Percentiles rank a stretch among this genome's conserved stretches.
Evolutionary conservation across 2,888 invertebrate species (phyloP).

Genomic region (Podotricha telesiphe): DNA sequence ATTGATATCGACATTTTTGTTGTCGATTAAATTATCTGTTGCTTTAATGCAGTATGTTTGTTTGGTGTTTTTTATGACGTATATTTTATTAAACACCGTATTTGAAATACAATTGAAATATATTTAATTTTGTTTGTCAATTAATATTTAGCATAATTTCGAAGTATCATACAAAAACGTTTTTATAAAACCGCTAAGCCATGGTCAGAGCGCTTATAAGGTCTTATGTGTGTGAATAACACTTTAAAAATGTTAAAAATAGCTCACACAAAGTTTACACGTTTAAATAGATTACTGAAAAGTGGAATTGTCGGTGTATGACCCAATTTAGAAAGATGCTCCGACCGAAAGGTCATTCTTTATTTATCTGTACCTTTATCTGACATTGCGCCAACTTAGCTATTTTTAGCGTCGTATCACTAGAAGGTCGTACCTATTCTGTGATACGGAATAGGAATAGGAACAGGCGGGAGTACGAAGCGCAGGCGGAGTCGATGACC

Average conservation of each 20-base stretch:
- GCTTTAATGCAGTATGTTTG: slow-evolving; percentile 12
- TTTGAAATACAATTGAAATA: not conserved
- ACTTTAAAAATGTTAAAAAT: too few relatives aligned
- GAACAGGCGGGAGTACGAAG: slow-evolving; percentile 56
- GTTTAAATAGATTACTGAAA: not conserved
- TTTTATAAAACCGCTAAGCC: too few relatives aligned
- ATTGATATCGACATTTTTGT: not conserved
- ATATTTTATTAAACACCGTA: slow-evolving; percentile 3
- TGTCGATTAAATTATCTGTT: slow-evolving; percentile 1
- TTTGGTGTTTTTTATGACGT: slow-evolving; percentile 8
- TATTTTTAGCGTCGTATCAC: slow-evolving; percentile 45
- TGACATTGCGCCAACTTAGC: slow-evolving; percentile 34
- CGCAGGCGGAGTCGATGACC: slow-evolving; percentile 79
- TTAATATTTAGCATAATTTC: not conserved
- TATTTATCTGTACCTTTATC: slow-evolving; percentile 30
- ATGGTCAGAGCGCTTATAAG: too few relatives aligned
- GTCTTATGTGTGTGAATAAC: too few relatives aligned
- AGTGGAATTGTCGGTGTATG: slow-evolving; percentile 15
- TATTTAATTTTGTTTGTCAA: not conserved
- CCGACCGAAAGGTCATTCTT: slow-evolving; percentile 31
- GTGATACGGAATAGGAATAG: slow-evolving; percentile 53
- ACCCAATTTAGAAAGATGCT: slow-evolving; percentile 30
- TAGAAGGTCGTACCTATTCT: slow-evolving; percentile 46
- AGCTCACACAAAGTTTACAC: not conserved
- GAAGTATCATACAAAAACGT: too few relatives aligned